Base-by-base conservation (phyloP, 2,797 vertebrate species). In the Pyrocephalus nanus region DNA sequence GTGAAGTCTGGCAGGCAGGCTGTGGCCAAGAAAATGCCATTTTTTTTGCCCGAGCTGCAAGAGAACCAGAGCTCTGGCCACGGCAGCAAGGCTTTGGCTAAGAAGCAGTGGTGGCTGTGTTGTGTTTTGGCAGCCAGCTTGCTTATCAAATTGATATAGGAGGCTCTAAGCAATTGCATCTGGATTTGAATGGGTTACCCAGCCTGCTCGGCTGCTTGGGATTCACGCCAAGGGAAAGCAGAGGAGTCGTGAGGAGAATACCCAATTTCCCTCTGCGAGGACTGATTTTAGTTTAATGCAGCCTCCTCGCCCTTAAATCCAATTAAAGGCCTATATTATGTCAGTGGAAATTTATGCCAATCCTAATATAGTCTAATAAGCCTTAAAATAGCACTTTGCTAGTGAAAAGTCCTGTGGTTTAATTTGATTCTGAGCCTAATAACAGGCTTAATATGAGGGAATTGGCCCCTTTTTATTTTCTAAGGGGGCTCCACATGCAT, bases 291-390 rank as follows among this genome's bases (percentile, higher is more conserved):
- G 96, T 96, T 96, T 97, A 98, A 98, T 96, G 96, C 97, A 96
- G 97, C 96, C 97, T 98, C 94, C 97, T 97, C 89, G 78, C 98
- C 97, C 97, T 97, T 97, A 97, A 98, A 98, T 98, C 97, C 98
- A 98, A 98, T 98, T 98, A 98, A 97, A 98, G 97, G 95, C 97
- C 96, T 82, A 97, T 98, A 98, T 98, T 98, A 98, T 98, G 98
- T 97, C 97, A 97, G 97, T 97, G 95, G 95, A 97, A 98, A 98
- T 98, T 97, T 98, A 98, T 98, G 98, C 98, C 98, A 98, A 98
- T 98, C 97, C 97, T 98, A 98, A 98, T 98, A 98, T 97, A 98
- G 97, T 96, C 97, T 98, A 98, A 98, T 98, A 98, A 98, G 97
- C 97, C 98, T 98, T 98, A 98, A 98, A 98, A 98, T 98, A 98